Base-by-base conservation (phyloP, 2,113 vertebrate species). In the Tychaedon coryphoeus region DNA sequence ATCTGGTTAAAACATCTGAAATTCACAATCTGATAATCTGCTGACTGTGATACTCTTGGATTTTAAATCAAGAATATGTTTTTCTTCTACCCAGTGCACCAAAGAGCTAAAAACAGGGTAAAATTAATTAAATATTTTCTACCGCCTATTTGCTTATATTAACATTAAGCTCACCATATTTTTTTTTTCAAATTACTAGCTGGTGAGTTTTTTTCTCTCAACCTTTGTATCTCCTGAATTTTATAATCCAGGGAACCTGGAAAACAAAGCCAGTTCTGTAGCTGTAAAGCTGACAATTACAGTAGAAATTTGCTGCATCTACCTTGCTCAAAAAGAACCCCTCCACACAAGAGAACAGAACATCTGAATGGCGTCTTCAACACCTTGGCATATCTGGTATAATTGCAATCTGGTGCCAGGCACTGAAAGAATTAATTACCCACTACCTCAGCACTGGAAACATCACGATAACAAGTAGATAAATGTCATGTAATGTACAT, bases 371-470 rank as follows among this genome's bases (percentile, higher is more conserved):
- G 73, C 80, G 71, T 87, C 69, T 93, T 90, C 84, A 93, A n/a
- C 77, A 91, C 73, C 65, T 86, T 89, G 84, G 86, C 84, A 54
- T 85, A 81, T 64, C 57, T 57, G 36, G 53, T 29, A 9, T 65
- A 81, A 67, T 45, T 84, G 26, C 76, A 77, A 54, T 75, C 76
- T 65, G 53, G 62, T 62, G 54, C 73, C 89, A 95, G 81, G 77
- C 81, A 75, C 43, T 47, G 90, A 85, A 94, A 84, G 92, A 91
- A 93, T 91, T 96, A 96, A 96, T 95, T 93, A 96, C 34, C 73
- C 66, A 87, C 62, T 67, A 70, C 57, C 66, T 91, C 50, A 53
- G 62, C 57, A 69, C 58, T 65, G 73, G 79, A 95, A 96, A 94
- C 89, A 86, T 45, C 72, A 95, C 86, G 67, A 85, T 90, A 94